Percentiles rank a stretch among this genome's conserved stretches.
Conservation (phyloP, 2,797 vertebrate species). For the Garrulus glandarius region DNA sequence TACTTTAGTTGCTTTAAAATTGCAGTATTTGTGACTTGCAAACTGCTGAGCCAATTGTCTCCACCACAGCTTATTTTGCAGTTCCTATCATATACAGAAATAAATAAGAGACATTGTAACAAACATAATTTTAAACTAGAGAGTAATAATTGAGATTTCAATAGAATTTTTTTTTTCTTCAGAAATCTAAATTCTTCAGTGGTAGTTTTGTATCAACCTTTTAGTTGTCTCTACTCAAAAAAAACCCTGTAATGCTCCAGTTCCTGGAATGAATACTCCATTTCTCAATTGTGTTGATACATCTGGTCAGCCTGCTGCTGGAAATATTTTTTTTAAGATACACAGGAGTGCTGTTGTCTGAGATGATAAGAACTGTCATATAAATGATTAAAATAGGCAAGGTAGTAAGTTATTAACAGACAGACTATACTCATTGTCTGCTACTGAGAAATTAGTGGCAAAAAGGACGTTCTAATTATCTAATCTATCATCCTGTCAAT, state of each 20-base stretch:
- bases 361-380: background rate
- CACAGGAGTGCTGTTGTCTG: background rate
- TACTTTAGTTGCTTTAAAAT: background rate
- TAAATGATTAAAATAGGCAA: background rate
- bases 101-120: background rate
- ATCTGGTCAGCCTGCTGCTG: background rate
- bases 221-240: background rate
- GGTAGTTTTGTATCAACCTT: background rate
- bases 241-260: background rate
- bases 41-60: background rate
- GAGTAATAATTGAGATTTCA: background rate
- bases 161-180: background rate
- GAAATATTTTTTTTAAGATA: background rate
- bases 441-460: background rate
- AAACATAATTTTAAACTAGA: background rate
- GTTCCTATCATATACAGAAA: background rate
- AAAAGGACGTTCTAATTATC: constrained; percentile 21
- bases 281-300: background rate
- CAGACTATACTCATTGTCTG: background rate
- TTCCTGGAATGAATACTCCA: background rate
- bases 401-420: background rate
- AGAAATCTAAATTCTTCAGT: background rate
- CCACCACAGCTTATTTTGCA: background rate
- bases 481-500: constrained; percentile 12
- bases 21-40: background rate